phyloP scores from a whole-genome alignment of 2,888 invertebrate genomes.

The Ryuthela nishihirai region DNA sequence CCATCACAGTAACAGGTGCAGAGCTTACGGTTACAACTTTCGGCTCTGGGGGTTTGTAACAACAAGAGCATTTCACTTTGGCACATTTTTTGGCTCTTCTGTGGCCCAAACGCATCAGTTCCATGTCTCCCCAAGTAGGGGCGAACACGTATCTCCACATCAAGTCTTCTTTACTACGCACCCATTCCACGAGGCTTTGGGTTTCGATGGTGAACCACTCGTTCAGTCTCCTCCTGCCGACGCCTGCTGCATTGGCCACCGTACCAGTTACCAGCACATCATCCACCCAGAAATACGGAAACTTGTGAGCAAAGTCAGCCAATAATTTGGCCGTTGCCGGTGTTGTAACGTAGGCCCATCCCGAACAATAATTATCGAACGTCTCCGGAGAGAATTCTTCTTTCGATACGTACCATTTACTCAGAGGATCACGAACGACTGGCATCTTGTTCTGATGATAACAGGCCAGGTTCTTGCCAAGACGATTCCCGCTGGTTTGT shows the following conservation, averaged over 20 bases:
- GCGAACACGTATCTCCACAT: constrained; percentile 31
- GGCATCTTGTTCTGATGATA: constrained; percentile 35
- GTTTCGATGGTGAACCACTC: constrained; percentile 23
- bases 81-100: constrained; percentile 13
- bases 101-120: constrained; percentile 10
- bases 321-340: constrained; percentile 61
- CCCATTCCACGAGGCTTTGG: constrained; percentile 23
- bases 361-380: constrained; percentile 75
- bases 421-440: constrained; percentile 59
- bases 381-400: constrained; percentile 60
- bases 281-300: constrained; percentile 87
- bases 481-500: neutral
- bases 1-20: no score
- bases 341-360: constrained; percentile 78
- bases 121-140: constrained; percentile 33
- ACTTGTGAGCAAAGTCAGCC: constrained; percentile 58
- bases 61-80: constrained; percentile 18
- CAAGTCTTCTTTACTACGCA: neutral
- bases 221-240: constrained; percentile 14
- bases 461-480: constrained; percentile 23
- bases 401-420: constrained; percentile 74
- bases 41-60: constrained; percentile 13
- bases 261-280: constrained; percentile 79
- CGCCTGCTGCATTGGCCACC: constrained; percentile 15
- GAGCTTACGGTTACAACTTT: no score